phyloP scores from a whole-genome alignment of 2,797 vertebrate species.

The Morelia viridis region DNA sequence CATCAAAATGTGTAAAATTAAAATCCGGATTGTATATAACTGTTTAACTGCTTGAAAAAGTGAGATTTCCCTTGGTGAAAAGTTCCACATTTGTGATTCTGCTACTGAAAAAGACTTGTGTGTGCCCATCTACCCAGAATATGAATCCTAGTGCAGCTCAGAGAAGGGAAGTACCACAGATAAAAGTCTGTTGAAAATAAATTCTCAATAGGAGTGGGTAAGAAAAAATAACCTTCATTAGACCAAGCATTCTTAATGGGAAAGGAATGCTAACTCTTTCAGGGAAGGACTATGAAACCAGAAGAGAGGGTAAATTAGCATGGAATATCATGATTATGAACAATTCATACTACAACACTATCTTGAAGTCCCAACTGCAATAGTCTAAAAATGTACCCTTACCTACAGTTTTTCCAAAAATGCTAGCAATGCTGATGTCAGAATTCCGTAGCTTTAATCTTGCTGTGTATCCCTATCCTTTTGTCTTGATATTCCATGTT shows the following conservation, averaged over 20 bases:
- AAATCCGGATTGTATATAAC: neutral
- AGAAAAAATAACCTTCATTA: neutral
- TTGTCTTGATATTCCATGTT: too few species aligned
- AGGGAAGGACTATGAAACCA: neutral
- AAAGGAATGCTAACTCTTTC: neutral
- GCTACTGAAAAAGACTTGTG: neutral
- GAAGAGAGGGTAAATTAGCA: neutral
- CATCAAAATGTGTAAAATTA: neutral
- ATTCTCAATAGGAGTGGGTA: neutral
- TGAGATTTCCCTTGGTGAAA: neutral
- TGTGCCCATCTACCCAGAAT: neutral
- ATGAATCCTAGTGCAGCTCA: neutral
- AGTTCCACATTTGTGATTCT: neutral
- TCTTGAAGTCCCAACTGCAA: neutral
- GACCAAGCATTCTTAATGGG: neutral
- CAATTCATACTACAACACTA: neutral
- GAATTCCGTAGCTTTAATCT: neutral
- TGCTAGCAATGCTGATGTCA: neutral
- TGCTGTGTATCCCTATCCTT: too few species aligned
- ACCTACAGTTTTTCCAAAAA: neutral
- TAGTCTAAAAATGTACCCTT: neutral
- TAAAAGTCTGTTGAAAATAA: neutral
- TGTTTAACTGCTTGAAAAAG: neutral
- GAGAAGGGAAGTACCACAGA: neutral
- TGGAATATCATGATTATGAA: neutral